Evolutionary conservation across 2,797 vertebrate species (phyloP).

Genomic region (Halcyon badia): DNA sequence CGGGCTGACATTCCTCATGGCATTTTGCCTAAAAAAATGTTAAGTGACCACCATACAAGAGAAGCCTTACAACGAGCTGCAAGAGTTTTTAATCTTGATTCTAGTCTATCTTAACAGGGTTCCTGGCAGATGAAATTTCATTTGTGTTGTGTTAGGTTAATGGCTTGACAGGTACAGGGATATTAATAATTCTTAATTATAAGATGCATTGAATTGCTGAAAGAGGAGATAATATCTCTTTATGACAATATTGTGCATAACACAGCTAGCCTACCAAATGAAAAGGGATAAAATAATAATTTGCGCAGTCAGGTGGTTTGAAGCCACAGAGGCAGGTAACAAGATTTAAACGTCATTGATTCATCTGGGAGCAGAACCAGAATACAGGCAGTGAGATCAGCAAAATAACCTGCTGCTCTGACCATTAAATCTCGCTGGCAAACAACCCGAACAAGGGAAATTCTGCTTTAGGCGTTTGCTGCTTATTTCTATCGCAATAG

Average conservation of each 20-base stretch:
- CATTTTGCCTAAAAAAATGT: background rate
- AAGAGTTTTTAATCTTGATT: background rate
- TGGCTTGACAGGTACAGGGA: background rate
- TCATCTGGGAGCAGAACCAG: background rate
- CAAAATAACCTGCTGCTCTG: slow-evolving; percentile 30
- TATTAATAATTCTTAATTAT: slow-evolving; percentile 69
- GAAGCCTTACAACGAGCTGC: background rate
- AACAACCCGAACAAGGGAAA: slow-evolving; percentile 6
- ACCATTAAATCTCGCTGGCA: slow-evolving; percentile 26
- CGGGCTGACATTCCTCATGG: background rate
- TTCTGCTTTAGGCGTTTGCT: slow-evolving; percentile 2
- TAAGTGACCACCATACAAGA: background rate
- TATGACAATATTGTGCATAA: background rate
- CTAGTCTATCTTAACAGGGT: background rate
- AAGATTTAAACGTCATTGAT: slow-evolving; percentile 26
- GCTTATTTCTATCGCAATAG: background rate
- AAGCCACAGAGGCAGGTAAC: slow-evolving; percentile 44
- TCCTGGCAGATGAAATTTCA: background rate
- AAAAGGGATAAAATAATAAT: slow-evolving; percentile 35
- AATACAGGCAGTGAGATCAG: background rate
- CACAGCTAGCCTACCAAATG: slow-evolving; percentile 8
- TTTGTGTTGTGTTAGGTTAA: background rate
- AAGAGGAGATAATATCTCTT: slow-evolving; percentile 15
- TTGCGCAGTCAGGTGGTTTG: slow-evolving; percentile 55
- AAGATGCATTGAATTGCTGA: background rate